phyloP scores from a whole-genome alignment of 2,113 vertebrate genomes.

The Eulacestoma nigropectus region DNA sequence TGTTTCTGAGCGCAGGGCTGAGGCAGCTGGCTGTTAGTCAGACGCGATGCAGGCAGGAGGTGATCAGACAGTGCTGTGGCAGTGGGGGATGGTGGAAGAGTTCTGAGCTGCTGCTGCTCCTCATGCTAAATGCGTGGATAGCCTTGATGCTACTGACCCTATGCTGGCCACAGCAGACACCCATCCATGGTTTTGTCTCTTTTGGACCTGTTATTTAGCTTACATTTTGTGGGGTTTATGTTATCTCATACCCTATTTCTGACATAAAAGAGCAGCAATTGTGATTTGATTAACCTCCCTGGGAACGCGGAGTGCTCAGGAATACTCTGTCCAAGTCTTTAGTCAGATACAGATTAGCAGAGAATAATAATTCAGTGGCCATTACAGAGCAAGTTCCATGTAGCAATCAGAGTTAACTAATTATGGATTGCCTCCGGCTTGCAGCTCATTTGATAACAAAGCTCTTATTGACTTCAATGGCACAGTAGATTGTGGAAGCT shows the following conservation, averaged over 20 bases:
- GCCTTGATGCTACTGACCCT: not conserved
- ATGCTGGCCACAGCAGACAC: not conserved
- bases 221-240: not conserved
- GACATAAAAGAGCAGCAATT: not conserved
- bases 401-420: not conserved
- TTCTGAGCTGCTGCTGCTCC: not conserved
- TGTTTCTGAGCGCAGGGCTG: not conserved
- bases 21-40: not conserved
- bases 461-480: not conserved
- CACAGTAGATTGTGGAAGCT: not conserved
- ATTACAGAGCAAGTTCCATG: not conserved
- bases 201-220: not conserved
- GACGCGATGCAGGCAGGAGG: accelerated
- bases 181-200: not conserved
- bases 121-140: not conserved
- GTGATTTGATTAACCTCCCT: not conserved
- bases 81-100: not conserved
- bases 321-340: not conserved
- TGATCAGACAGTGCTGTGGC: not conserved
- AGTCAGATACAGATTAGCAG: not conserved
- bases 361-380: not conserved
- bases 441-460: not conserved
- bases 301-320: not conserved
- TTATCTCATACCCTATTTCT: not conserved
- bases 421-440: not conserved